Percentiles rank a stretch among this genome's conserved stretches.
phyloP scores from a whole-genome alignment of 2,888 invertebrate genomes.

The Nematopogon swammerdamellus region DNA sequence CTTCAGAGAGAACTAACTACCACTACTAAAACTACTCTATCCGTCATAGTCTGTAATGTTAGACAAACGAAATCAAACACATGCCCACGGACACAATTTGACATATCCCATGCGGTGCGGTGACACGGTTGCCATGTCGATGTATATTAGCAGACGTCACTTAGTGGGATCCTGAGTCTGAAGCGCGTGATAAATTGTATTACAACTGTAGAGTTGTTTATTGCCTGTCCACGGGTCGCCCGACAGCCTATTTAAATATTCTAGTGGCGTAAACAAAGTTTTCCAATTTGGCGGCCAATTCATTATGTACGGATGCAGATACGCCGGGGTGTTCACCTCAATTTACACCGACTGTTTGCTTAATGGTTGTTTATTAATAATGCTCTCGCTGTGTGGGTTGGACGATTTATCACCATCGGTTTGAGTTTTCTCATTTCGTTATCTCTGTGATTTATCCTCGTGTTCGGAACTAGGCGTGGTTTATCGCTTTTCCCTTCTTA shows the following conservation, averaged over 20 bases:
- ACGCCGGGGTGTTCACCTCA: background rate
- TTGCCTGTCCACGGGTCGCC: slow-evolving; percentile 5
- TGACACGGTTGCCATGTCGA: too few species aligned
- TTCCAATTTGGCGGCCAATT: slow-evolving; percentile 1
- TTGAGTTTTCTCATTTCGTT: too few species aligned
- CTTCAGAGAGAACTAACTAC: too few species aligned
- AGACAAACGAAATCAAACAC: too few species aligned
- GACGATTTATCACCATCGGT: too few species aligned
- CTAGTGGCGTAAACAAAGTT: slow-evolving; percentile 2
- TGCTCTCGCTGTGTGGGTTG: background rate
- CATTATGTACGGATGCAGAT: background rate
- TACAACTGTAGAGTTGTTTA: slow-evolving; percentile 13
- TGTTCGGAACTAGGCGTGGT: too few species aligned
- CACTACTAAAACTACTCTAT: too few species aligned
- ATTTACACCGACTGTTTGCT: background rate
- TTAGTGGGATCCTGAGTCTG: slow-evolving; percentile 4
- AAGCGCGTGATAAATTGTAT: slow-evolving; percentile 12
- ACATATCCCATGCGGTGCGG: too few species aligned
- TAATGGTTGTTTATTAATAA: background rate
- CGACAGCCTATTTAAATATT: background rate
- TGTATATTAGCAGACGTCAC: background rate
- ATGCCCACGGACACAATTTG: too few species aligned
- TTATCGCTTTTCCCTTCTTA: too few species aligned
- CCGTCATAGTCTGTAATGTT: too few species aligned
- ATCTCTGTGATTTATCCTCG: too few species aligned